phyloP scores from a whole-genome alignment of 2,888 invertebrate species.

The Hemaris fuciformis region DNA sequence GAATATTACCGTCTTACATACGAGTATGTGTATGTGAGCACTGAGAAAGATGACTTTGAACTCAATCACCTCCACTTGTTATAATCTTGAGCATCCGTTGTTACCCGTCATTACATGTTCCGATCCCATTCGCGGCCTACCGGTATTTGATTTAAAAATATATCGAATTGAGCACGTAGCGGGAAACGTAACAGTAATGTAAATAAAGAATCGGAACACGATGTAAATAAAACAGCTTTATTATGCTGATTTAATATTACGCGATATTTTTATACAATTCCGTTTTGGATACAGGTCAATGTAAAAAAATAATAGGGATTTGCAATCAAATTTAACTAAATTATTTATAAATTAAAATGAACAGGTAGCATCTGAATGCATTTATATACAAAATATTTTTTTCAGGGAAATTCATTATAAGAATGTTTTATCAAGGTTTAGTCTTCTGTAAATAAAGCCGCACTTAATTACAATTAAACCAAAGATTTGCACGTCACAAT shows the following conservation, averaged over 20 bases:
- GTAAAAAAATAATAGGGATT: too few relatives aligned
- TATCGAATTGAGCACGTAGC: background rate
- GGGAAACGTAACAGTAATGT: background rate
- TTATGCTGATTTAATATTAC: background rate
- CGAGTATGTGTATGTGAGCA: too few relatives aligned
- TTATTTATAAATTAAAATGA: too few relatives aligned
- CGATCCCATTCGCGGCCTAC: background rate
- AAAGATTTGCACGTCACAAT: too few relatives aligned
- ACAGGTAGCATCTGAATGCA: too few relatives aligned
- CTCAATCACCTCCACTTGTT: background rate
- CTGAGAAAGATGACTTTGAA: background rate
- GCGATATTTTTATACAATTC: background rate
- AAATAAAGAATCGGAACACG: background rate
- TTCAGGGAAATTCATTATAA: too few relatives aligned
- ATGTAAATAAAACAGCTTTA: background rate
- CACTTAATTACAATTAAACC: too few relatives aligned
- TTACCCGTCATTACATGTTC: background rate
- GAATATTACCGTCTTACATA: background rate
- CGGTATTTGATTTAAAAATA: background rate
- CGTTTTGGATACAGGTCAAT: too few relatives aligned
- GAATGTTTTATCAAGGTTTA: too few relatives aligned
- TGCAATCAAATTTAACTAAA: too few relatives aligned
- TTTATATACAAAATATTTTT: too few relatives aligned
- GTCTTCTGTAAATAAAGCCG: too few relatives aligned
- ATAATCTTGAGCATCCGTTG: background rate